These are phyloP conservation scores for Electrophaes corylata DNA, from an alignment of 2,888 invertebrate species.

Conservation along the genomic window DNA sequence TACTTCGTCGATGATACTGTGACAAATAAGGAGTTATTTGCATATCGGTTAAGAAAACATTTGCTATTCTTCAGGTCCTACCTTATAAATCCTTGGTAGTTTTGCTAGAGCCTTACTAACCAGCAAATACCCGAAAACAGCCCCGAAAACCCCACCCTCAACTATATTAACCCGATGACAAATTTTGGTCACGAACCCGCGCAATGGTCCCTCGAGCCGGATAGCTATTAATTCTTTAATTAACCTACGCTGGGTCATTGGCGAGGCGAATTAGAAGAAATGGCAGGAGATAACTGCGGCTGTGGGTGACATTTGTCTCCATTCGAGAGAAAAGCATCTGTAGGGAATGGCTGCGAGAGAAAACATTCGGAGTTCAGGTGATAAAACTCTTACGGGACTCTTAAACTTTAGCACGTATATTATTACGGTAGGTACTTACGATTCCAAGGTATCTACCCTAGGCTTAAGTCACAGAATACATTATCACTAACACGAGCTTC, in stretches of 20 bases:
- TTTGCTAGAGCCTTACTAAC: slow-evolving; percentile 16
- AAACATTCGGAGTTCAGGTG: slow-evolving; percentile 17
- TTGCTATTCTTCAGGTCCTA: slow-evolving; percentile 1
- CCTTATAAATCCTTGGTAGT: slow-evolving; percentile 7
- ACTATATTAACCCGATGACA: slow-evolving; percentile 50
- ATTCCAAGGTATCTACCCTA: too few species aligned
- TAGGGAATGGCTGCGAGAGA: slow-evolving; percentile 22
- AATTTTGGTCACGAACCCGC: slow-evolving; percentile 61
- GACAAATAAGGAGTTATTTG: neutral
- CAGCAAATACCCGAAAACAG: slow-evolving; percentile 21
- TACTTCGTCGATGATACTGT: neutral
- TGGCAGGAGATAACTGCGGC: slow-evolving; percentile 64
- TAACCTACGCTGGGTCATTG: slow-evolving; percentile 66
- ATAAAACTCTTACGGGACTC: neutral
- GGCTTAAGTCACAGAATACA: too few species aligned
- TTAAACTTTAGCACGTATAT: neutral
- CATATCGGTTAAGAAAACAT: neutral
- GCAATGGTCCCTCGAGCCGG: slow-evolving; percentile 48
- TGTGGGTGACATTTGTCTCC: slow-evolving; percentile 64
- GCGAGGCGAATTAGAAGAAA: slow-evolving; percentile 71
- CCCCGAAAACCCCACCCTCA: slow-evolving; percentile 27
- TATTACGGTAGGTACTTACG: neutral
- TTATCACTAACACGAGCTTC: too few species aligned
- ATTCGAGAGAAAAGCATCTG: slow-evolving; percentile 49
- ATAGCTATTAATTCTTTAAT: slow-evolving; percentile 75